phyloP scores from a whole-genome alignment of 2,113 vertebrate genomes.

The Sylvia atricapilla region DNA sequence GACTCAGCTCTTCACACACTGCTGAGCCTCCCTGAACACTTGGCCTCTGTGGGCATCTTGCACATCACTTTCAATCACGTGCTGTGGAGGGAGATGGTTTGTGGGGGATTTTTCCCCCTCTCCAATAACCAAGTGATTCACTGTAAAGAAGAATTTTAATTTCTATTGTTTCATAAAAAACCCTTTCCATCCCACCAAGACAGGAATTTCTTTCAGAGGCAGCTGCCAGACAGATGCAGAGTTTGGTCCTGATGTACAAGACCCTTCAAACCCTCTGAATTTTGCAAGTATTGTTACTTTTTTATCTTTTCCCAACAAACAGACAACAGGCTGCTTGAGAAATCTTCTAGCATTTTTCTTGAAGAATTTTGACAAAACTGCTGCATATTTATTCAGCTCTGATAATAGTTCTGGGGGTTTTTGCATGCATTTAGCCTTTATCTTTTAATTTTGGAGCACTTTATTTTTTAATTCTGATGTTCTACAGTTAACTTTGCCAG shows the following conservation, averaged over 20 bases:
- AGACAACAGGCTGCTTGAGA: not conserved
- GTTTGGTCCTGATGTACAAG: not conserved
- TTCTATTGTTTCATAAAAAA: not conserved
- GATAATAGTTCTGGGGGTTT: not conserved
- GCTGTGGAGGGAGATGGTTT: not conserved
- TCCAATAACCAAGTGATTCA: not conserved
- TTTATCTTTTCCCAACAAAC: not conserved
- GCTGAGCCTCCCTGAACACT: not conserved
- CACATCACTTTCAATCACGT: fast-evolving
- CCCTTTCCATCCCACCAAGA: not conserved
- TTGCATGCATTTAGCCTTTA: not conserved
- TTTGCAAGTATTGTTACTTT: not conserved
- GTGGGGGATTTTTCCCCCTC: not conserved
- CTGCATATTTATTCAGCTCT: not conserved
- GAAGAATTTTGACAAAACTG: not conserved
- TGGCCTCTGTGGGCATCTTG: too few species aligned
- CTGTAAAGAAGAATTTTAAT: not conserved
- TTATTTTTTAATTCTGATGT: not conserved
- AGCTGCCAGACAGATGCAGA: not conserved
- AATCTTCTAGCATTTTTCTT: not conserved
- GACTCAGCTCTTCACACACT: not conserved
- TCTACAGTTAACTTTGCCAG: not conserved
- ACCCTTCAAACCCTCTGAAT: not conserved
- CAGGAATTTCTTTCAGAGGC: not conserved
- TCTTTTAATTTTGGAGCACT: not conserved